Conservation (phyloP, 64 coral and sea anemone species). For the Catalaphyllia jardinei region DNA sequence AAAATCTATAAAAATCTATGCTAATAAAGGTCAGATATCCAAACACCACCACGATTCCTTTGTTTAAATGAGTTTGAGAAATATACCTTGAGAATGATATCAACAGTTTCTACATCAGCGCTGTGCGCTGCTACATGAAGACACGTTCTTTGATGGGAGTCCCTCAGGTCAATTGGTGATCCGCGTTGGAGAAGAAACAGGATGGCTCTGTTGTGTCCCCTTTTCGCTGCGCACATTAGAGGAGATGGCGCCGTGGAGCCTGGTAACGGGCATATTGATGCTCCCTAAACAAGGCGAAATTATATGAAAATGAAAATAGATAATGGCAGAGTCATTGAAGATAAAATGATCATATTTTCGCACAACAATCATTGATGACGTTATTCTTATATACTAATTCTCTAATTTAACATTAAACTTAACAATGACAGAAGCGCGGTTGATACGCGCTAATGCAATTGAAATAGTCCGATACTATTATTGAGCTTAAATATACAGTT, state of each 20-base stretch:
- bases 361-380: too few species aligned
- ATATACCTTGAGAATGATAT: conserved; percentile 43
- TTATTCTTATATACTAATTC: too few species aligned
- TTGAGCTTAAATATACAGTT: too few species aligned
- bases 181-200: conserved; percentile 30
- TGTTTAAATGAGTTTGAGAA: background rate
- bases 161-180: conserved; percentile 34
- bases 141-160: conserved; percentile 35
- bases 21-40: too few species aligned
- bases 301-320: background rate
- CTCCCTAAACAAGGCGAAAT: conserved; percentile 24
- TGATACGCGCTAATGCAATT: too few species aligned
- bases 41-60: too few species aligned
- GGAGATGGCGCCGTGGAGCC: conserved; percentile 35
- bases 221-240: conserved; percentile 66
- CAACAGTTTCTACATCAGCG: conserved; percentile 41
- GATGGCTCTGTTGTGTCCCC: conserved; percentile 36
- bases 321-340: background rate
- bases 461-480: too few species aligned
- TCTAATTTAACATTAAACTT: too few species aligned
- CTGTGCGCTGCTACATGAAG: conserved; percentile 57
- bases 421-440: too few species aligned
- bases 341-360: too few species aligned
- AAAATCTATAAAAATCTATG: too few species aligned
- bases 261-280: conserved; percentile 3